Evolutionary conservation across 2,797 vertebrate genomes (phyloP).

Genomic region (Buceros bicornis): DNA sequence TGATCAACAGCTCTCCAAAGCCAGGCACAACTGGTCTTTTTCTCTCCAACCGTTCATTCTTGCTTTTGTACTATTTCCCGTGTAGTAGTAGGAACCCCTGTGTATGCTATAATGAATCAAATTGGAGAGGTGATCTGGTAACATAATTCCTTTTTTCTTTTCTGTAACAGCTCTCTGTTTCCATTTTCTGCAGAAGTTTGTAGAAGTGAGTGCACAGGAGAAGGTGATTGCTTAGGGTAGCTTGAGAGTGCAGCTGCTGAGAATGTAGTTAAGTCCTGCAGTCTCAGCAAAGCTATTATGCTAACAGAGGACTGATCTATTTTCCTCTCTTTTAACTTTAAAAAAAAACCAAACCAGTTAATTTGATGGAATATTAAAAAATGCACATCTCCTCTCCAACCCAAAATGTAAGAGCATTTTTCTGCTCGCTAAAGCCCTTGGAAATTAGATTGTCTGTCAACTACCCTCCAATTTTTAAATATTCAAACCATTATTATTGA

Average conservation of each 20-base stretch:
- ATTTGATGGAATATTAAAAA: background rate
- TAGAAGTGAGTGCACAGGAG: background rate
- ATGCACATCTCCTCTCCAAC: fast-evolving
- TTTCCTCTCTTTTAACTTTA: background rate
- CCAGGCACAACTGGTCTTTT: background rate
- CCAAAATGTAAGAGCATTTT: background rate
- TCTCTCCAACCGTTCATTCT: background rate
- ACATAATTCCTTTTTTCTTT: background rate
- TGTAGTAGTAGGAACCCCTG: background rate
- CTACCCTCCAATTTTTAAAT: background rate
- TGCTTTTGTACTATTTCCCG: background rate
- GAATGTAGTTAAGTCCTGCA: background rate
- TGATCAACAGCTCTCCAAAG: background rate
- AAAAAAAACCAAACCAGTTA: background rate
- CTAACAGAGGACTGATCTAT: background rate
- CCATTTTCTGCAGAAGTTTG: background rate
- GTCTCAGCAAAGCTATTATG: background rate
- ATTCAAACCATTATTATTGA: background rate
- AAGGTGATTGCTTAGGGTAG: background rate
- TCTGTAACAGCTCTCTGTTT: background rate
- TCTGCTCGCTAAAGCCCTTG: background rate
- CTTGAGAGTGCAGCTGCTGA: background rate
- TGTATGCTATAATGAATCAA: background rate
- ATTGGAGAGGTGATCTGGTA: background rate
- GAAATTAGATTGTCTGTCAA: background rate